Evolutionary conservation across 2,113 vertebrate genomes (phyloP), one percentile per base, ranked within the genome.

Genomic region (Baryphthengus martii): DNA sequence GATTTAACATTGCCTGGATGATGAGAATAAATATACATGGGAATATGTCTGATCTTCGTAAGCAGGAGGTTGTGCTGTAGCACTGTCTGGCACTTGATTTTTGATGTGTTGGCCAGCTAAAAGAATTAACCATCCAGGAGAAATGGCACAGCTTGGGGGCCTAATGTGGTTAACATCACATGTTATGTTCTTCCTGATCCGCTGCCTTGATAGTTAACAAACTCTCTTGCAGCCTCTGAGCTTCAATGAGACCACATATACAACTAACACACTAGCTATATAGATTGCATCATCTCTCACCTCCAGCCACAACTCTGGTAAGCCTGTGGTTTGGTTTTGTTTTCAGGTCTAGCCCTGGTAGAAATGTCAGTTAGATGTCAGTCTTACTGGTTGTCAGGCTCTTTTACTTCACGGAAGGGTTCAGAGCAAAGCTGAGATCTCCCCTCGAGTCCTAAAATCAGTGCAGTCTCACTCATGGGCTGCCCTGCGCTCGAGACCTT

Each of bases 51-150:
- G 19, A 13, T 63, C 42, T 80, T 76, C 67, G 17, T 52, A 17
- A 83, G 42, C 47, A n/a, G 49, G 29, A 61, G 11, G 2, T 11
- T 73, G 25, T 7, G 2, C 23, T 68, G 19, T 35, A 82, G 35
- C 66, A 18, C 53, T 89, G 28, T 45, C 29, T 42, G 31, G 7
- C 1, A 1, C n/a, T 81, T 89, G 58, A 28, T 66, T 76, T 40
- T 53, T 67, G 19, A 20, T 0, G 0, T 47, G 8, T 56, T 70
- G 31, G 9, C 31, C 44, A 8, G 13, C 16, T 61, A 58, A 68
- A 70, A 70, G 10, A 62, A 31, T 47, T 47, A 83, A 66, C 19
- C 40, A 63, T 66, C 15, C 59, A 44, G 35, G 26, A 88, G 52
- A 85, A 88, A 74, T 55, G 15, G 29, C 7, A 26, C 40, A 39